These are phyloP conservation scores for Euphydryas editha DNA, from an alignment of 2,888 invertebrate genomes.

Conservation along the genomic window DNA sequence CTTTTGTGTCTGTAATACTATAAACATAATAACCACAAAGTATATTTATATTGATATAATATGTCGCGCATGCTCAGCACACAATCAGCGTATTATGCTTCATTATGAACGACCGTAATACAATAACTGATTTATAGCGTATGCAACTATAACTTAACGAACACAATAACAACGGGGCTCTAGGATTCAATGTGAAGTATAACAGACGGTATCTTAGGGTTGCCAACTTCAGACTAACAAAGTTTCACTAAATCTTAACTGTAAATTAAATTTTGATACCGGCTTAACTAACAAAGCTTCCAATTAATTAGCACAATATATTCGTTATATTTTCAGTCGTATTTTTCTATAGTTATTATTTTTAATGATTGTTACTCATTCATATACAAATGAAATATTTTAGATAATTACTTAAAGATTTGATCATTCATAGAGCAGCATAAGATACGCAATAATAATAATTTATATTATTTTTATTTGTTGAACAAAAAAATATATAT, in stretches of 20 bases:
- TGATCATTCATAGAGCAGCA: too few relatives aligned
- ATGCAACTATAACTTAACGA: constrained; percentile 63
- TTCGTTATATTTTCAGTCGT: background rate
- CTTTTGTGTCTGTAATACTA: too few relatives aligned
- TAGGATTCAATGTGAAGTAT: constrained; percentile 47
- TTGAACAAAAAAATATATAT: background rate
- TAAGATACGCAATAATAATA: too few relatives aligned
- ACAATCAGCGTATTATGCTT: constrained; percentile 44
- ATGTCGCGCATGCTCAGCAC: constrained; percentile 18
- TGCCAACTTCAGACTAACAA: constrained; percentile 12
- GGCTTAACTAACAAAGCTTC: background rate
- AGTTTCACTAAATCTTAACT: background rate
- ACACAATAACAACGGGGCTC: constrained; percentile 59
- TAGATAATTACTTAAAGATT: too few relatives aligned
- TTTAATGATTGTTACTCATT: too few relatives aligned
- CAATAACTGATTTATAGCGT: constrained; percentile 72
- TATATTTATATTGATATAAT: constrained; percentile 18
- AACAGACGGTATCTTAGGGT: constrained; percentile 21
- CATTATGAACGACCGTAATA: constrained; percentile 64
- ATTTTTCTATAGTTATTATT: background rate
- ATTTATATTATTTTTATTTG: too few relatives aligned
- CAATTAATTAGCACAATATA: background rate
- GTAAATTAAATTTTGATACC: background rate
- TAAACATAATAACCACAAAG: too few relatives aligned
- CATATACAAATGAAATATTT: too few relatives aligned